phyloP scores from a whole-genome alignment of 2,888 invertebrate genomes.

The Caenorhabditis panamensis region DNA sequence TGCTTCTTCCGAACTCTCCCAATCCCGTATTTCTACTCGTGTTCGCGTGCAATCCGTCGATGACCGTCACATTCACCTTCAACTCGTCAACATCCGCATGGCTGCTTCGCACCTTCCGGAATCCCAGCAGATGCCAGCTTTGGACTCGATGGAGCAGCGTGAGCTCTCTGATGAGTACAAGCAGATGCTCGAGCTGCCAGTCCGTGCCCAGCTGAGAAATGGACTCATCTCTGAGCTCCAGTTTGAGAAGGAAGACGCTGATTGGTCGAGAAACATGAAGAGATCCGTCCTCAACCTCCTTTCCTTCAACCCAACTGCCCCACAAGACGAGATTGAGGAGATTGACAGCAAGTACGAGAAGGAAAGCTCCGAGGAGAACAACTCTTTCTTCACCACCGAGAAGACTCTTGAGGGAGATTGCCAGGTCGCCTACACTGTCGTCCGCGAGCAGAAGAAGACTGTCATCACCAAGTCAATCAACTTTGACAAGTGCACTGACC shows the following conservation, averaged over 20 bases:
- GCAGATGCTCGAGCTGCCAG: conserved; percentile 68
- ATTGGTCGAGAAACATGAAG: conserved; percentile 79
- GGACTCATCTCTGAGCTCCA: conserved; percentile 73
- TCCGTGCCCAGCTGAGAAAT: conserved; percentile 73
- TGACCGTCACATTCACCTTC: conserved; percentile 55
- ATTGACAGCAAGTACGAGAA: conserved; percentile 23
- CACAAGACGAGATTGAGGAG: conserved; percentile 55
- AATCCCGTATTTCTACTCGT: conserved; percentile 60
- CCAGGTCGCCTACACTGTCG: conserved; percentile 69
- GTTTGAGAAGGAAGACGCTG: conserved; percentile 66
- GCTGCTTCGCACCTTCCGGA: conserved; percentile 57
- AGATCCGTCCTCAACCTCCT: conserved; percentile 76
- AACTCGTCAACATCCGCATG: conserved; percentile 58
- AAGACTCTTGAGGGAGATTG: conserved; percentile 77
- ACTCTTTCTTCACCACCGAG: conserved; percentile 59
- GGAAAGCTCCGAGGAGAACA: conserved; percentile 54
- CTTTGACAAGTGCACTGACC: conserved; percentile 82
- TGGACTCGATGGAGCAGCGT: conserved; percentile 68
- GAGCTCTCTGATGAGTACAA: conserved; percentile 64
- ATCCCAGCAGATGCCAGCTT: conserved; percentile 45
- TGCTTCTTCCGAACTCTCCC: conserved; percentile 49
- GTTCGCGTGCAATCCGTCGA: conserved; percentile 58
- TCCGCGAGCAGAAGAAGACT: conserved; percentile 60
- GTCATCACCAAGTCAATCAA: conserved; percentile 80
- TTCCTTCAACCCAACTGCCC: conserved; percentile 51